Base-by-base conservation (phyloP, 2,888 invertebrate genomes). In the Sesia bembeciformis region DNA sequence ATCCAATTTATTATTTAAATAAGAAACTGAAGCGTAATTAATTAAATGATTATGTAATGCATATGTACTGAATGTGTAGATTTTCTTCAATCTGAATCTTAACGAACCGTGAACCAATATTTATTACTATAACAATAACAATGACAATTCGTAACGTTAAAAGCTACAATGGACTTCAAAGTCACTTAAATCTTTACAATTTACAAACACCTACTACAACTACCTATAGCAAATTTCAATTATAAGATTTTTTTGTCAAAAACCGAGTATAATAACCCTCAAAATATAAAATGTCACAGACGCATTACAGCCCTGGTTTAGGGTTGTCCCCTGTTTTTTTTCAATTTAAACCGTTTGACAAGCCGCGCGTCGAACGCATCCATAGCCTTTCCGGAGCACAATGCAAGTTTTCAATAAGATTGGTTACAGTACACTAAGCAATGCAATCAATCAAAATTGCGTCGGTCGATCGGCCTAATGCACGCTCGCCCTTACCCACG, bases 401-500 rank as follows among this genome's bases (percentile, higher is more conserved):
- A 88, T 89, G 85, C 75, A 72, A 79, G 81, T 85, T 87, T 88
- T 87, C 89, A 88, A 88, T 89, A 84, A 88, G 87, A 88, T 89
- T 83, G 86, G 89, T 88, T 83, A 89, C 89, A 88, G 79, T 86
- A 88, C 89, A 89, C 86, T 88, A 86, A 86, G 85, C 89, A 88
- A 82, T 78, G 84, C 86, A 84, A 89, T 89, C 89, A 88, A 89
- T 89, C 89, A 89, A 86, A 86, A 86, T 86, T 80, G 85, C 84
- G 80, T 81, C 82, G 85, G 73, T 79, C 81, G 81, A 83, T 82
- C 82, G 81, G 74, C 72, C 68, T 73, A 69, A 70, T 80, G 76
- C 77, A 76, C 73, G 68, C 64, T 73, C 71, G 72, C 74, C 75
- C 75, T 72, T 64, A 64, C 67, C 65, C 69, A 65, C 67, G 64